Base-by-base conservation (phyloP, 2,113 vertebrate genomes). In the Prochilodus magdalenae region DNA sequence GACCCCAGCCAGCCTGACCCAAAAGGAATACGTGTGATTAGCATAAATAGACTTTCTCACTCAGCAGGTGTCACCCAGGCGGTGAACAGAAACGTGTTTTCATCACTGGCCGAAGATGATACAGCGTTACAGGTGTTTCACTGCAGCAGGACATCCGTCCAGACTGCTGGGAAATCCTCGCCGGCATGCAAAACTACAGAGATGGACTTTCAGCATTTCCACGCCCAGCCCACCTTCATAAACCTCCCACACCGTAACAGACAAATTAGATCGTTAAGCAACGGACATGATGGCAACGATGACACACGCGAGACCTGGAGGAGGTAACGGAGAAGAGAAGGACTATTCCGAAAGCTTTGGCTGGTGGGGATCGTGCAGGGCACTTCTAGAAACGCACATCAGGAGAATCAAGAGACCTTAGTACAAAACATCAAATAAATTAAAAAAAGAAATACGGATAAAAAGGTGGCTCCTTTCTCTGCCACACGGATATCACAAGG, bases 141-240 rank as follows among this genome's bases (percentile, higher is more conserved):
- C 33, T 27, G 77, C 20, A 29, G 71, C 74, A 75, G 44, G 24
- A 77, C n/a, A n/a, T n/a, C n/a, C n/a, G 40, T 77, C 67, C 53
- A 67, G 26, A 81, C 66, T 62, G 75, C 71, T 69, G 49, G 57
- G 13, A 71, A 67, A 69, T 81, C 36, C 62, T 66, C 30, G 33
- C 47, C 59, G 6, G 73, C 80, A 84, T 87, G 88, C 84, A 83
- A 53, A 79, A 83, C 47, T 65, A n/a, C 70, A 47, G 63, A 36
- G 2, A 74, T 63, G 71, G 26, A 80, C 20, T 65, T 24, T 72
- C 1, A 72, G 16, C 16, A 20, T 72, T 74, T 60, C 44, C 59
- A 40, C 72, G 66, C 27, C 47, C 29, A 44, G 55, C 29, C 73
- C 44, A 44, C 49, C 14, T 67, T 81, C 79, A 74, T 67, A 27